A percentile compares a stretch with the other conserved stretches of the same genome.
Conservation (phyloP, 2,888 invertebrate species). For the Dione juno region DNA sequence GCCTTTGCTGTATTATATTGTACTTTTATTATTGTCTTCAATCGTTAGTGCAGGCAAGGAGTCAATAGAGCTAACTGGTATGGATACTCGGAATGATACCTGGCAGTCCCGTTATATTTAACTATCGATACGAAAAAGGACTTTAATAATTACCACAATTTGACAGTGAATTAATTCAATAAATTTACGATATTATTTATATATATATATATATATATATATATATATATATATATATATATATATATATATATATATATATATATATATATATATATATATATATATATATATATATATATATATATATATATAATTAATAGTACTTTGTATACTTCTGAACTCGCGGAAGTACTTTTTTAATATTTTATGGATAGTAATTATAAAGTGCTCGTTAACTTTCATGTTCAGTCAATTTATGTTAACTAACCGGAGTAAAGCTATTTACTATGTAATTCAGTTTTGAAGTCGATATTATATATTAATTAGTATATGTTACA, state of each 20-base stretch:
- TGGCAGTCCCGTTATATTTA: slow-evolving; percentile 44
- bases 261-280: too few species aligned
- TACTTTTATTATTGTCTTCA: slow-evolving; percentile 41
- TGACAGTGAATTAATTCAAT: too few species aligned
- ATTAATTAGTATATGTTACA: too few species aligned
- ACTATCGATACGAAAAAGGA: slow-evolving; percentile 42
- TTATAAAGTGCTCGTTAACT: slow-evolving; percentile 11
- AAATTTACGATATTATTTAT: too few species aligned
- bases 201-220: too few species aligned
- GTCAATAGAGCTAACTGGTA: slow-evolving; percentile 41
- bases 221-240: too few species aligned
- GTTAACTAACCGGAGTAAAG: not conserved
- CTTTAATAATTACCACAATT: slow-evolving; percentile 33
- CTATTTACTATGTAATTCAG: not conserved
- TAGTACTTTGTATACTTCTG: not conserved
- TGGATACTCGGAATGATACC: slow-evolving; percentile 41
- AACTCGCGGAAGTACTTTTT: not conserved
- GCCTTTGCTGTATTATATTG: slow-evolving; percentile 20
- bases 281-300: too few species aligned
- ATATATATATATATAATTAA: too few species aligned
- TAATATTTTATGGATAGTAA: slow-evolving; percentile 1
- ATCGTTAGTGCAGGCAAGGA: slow-evolving; percentile 29
- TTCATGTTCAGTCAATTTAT: slow-evolving; percentile 10
- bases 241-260: too few species aligned
- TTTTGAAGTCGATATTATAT: too few species aligned